Evolutionary conservation across 2,888 invertebrate genomes (phyloP).

Genomic region (Synanthedon myopaeformis): DNA sequence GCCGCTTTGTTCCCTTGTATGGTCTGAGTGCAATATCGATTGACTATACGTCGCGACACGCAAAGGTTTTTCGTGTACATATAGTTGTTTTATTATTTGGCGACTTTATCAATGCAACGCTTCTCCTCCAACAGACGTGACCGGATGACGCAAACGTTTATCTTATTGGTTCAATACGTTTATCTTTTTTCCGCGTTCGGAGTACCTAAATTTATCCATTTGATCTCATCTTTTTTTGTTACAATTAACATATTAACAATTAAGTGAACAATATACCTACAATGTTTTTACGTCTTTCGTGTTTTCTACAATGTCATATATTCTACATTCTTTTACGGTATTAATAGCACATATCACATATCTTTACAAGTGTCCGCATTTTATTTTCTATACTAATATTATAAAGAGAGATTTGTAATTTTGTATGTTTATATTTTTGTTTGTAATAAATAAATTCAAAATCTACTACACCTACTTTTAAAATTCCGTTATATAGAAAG

Average conservation of each 20-base stretch:
- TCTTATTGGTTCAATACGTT: not conserved
- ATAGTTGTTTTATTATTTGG: conserved; percentile 1
- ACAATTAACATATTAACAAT: not conserved
- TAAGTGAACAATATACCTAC: no score
- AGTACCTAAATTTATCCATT: not conserved
- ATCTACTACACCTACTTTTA: no score
- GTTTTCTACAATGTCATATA: no score
- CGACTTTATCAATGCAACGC: conserved; percentile 7
- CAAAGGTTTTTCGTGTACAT: not conserved
- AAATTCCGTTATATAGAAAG: no score
- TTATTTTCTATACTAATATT: no score
- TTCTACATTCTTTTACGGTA: no score
- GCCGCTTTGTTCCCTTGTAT: conserved; percentile 39
- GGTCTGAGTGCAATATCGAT: conserved; percentile 15
- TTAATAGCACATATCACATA: no score
- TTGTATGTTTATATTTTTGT: no score
- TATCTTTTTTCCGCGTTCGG: not conserved
- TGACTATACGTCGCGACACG: not conserved
- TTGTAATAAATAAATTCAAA: no score
- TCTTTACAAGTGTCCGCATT: no score
- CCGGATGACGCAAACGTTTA: conserved; percentile 25
- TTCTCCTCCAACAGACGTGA: conserved; percentile 14
- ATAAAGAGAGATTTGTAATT: no score
- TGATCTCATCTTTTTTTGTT: not conserved
- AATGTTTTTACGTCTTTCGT: no score